Percentiles rank a stretch among this genome's conserved stretches.
phyloP scores from a whole-genome alignment of 2,888 invertebrate species.

The Lacanobia wlatinum region DNA sequence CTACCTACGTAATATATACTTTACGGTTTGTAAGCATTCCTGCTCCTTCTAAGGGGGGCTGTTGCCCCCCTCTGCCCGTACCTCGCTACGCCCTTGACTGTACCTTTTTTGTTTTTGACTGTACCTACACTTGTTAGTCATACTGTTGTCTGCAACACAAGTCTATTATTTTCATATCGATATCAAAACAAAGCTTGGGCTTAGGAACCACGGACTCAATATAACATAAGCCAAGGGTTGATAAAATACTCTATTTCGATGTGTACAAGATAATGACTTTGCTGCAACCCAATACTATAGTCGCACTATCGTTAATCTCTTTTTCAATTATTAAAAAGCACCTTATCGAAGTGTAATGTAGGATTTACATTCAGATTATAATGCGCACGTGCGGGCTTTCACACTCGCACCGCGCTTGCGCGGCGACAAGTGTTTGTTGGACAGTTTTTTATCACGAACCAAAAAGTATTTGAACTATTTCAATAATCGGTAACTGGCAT shows the following conservation, averaged over 20 bases:
- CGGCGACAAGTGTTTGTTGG: slow-evolving; percentile 19
- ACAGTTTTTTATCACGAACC: slow-evolving; percentile 21
- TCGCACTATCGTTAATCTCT: slow-evolving; percentile 78
- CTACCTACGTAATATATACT: no score
- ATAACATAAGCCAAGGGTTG: slow-evolving; percentile 23
- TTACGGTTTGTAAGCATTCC: no score
- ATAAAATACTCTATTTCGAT: slow-evolving; percentile 35
- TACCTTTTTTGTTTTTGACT: no score
- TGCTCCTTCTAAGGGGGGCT: no score
- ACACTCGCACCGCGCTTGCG: slow-evolving; percentile 37
- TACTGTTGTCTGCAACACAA: neutral
- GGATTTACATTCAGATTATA: slow-evolving; percentile 86
- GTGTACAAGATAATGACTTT: slow-evolving; percentile 32
- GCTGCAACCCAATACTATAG: slow-evolving; percentile 52
- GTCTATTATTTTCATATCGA: slow-evolving; percentile 12
- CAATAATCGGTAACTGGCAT: slow-evolving; percentile 21
- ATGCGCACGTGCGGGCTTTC: slow-evolving; percentile 81
- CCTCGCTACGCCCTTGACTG: no score
- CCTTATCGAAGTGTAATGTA: slow-evolving; percentile 86
- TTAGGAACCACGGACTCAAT: slow-evolving; percentile 2
- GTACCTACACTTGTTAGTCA: neutral
- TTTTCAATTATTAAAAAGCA: slow-evolving; percentile 89
- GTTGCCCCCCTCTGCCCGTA: no score
- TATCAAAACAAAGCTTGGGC: slow-evolving; percentile 11
- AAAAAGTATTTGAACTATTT: slow-evolving; percentile 39